Conservation (phyloP, 2,888 invertebrate genomes). For the Subacronicta megacephala region DNA sequence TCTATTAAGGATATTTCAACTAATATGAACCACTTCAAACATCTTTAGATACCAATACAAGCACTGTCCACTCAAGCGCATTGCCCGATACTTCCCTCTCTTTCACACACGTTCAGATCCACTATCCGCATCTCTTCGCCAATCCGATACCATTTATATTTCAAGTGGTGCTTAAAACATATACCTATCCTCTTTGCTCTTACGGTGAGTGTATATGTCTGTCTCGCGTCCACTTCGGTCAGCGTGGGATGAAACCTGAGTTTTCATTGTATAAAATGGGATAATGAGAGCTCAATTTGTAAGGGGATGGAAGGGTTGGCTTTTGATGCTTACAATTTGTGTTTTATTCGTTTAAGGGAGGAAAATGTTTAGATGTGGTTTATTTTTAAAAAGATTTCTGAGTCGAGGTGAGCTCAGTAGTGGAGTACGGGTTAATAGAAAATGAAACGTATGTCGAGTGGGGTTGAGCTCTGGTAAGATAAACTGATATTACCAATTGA, state of each 20-base stretch:
- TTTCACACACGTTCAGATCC: constrained; percentile 38
- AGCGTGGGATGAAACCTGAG: constrained; percentile 78
- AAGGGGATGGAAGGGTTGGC: constrained; percentile 56
- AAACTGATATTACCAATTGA: too few relatives aligned
- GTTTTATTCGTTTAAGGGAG: constrained; percentile 41
- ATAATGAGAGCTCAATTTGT: constrained; percentile 60
- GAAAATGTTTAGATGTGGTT: constrained; percentile 35
- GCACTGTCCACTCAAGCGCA: constrained; percentile 60
- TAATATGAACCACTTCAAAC: constrained; percentile 46
- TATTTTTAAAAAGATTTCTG: constrained; percentile 18
- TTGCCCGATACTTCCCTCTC: constrained; percentile 28
- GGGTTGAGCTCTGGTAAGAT: too few relatives aligned
- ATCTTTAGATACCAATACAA: constrained; percentile 50
- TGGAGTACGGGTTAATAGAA: background rate
- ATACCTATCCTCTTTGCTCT: constrained; percentile 68
- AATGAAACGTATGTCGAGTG: background rate
- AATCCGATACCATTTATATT: constrained; percentile 87
- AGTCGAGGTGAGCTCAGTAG: too few relatives aligned
- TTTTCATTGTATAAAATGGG: constrained; percentile 76
- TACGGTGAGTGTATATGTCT: constrained; percentile 50
- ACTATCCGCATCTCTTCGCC: constrained; percentile 61
- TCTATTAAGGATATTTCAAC: constrained; percentile 37
- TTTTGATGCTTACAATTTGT: constrained; percentile 55
- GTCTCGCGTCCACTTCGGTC: constrained; percentile 75
- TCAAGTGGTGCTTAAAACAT: constrained; percentile 76